Conservation (phyloP, 2,888 invertebrate species). For the Nomada lathburiana region DNA sequence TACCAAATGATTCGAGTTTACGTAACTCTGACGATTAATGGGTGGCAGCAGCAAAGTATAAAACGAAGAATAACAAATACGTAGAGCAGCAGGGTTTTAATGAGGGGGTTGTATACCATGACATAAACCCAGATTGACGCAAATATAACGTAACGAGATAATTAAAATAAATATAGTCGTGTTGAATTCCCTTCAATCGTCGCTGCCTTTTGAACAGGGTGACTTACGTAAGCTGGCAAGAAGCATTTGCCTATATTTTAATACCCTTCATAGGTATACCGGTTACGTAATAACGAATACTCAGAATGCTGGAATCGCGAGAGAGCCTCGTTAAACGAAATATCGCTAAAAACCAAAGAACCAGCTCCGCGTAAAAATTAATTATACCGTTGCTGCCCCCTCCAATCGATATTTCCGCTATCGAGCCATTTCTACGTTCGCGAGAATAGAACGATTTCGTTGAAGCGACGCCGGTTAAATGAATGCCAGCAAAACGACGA, state of each 20-base stretch:
- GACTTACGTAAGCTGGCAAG: background rate
- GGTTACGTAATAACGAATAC: conserved; percentile 1
- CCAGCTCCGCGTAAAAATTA: background rate
- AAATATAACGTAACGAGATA: too few species aligned
- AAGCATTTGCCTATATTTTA: background rate
- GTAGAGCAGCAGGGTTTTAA: too few species aligned
- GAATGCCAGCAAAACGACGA: too few species aligned
- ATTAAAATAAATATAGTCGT: too few species aligned
- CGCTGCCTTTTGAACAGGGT: background rate
- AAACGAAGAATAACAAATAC: too few species aligned
- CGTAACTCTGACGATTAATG: background rate
- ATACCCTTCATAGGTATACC: background rate
- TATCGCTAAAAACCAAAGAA: conserved; percentile 1
- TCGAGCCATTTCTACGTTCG: background rate
- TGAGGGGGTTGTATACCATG: too few species aligned
- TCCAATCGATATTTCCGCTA: background rate
- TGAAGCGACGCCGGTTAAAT: too few species aligned
- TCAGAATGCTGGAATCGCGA: background rate
- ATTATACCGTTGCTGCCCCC: background rate
- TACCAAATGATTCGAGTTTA: background rate
- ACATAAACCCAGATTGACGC: too few species aligned
- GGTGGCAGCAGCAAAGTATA: too few species aligned
- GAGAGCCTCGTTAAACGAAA: conserved; percentile 21
- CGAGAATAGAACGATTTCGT: too few species aligned
- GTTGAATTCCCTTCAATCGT: background rate